Base-by-base conservation (phyloP, 2,888 invertebrate species). In the Zelleria hepariella region DNA sequence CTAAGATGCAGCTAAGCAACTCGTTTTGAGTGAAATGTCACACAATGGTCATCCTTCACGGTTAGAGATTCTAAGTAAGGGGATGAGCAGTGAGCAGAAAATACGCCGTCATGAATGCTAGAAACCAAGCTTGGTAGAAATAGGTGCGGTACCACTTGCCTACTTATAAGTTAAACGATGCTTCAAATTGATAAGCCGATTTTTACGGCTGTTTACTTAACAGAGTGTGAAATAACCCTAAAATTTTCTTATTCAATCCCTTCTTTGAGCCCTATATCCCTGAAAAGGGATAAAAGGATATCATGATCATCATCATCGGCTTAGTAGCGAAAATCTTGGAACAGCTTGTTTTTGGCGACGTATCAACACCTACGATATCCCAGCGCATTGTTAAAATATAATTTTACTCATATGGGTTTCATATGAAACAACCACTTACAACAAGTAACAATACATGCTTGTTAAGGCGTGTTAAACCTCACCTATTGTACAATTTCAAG, bases 41-140 rank as follows among this genome's bases (percentile, higher is more conserved):
- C 66, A 78, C 78, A 78, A 78, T 74, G 59, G 66, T 0, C 62
- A 66, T 60, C 80, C 79, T 79, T 78, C 78, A 78, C 70, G 75
- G 66, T 60, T 49, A 26, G 64, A 68, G 20, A 18, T 24, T 57
- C n/a, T 57, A 24, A 55, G 10, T 6, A 4, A 24, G 26, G 57
- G 57, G 48, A 23, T 57, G 57, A 25, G 47, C 57, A 57, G 24
- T 7, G 42, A 21, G 55, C 20, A 53, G n/a, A 53, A 53, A 24
- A n/a, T 53, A 15, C 32, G 15, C 32, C 32, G 32, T 42, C 32
- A 42, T 2, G 32, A 2, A 42, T 32, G 32, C 15, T 10, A 15
- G 15, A 42, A 42, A 42, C 15, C 15, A 15, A 15, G 32, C 15
- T 15, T 42, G 15, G 15, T 42, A 15, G 15, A 42, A 42, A 10